Conservation (phyloP, 2,797 vertebrate genomes). For the Squalus acanthias region DNA sequence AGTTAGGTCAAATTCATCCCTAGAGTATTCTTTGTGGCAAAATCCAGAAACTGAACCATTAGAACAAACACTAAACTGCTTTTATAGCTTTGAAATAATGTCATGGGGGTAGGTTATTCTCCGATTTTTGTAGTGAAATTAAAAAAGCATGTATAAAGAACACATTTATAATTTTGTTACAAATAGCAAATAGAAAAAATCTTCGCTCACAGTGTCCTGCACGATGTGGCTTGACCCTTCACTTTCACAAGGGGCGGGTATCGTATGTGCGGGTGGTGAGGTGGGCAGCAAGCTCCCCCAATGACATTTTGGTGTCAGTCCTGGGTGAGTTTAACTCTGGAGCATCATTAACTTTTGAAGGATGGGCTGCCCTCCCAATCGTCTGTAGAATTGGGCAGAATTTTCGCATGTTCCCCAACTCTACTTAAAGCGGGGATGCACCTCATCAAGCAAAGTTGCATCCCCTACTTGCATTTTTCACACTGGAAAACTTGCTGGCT, state of each 20-base stretch:
- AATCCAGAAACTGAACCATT: neutral
- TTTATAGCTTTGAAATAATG: neutral
- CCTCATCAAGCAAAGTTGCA: neutral
- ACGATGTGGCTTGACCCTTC: neutral
- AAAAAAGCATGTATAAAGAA: neutral
- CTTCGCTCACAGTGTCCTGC: neutral
- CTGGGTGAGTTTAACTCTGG: neutral
- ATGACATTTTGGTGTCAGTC: neutral
- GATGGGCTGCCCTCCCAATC: no score
- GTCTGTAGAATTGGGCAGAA: no score
- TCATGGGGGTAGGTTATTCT: neutral
- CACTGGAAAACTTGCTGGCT: neutral
- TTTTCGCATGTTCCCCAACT: no score
- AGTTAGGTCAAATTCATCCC: neutral
- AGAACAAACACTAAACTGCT: neutral
- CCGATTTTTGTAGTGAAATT: neutral
- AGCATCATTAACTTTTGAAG: no score
- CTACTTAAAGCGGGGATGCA: neutral
- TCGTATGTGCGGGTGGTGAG: neutral
- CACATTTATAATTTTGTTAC: neutral
- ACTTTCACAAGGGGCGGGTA: neutral
- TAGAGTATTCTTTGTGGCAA: neutral
- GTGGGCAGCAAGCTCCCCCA: neutral
- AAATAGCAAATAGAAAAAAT: neutral
- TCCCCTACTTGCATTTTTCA: neutral